Evolutionary conservation across 2,888 invertebrate species (phyloP), one percentile per base, ranked within the genome.

Genomic region (Agrotis ipsilon): DNA sequence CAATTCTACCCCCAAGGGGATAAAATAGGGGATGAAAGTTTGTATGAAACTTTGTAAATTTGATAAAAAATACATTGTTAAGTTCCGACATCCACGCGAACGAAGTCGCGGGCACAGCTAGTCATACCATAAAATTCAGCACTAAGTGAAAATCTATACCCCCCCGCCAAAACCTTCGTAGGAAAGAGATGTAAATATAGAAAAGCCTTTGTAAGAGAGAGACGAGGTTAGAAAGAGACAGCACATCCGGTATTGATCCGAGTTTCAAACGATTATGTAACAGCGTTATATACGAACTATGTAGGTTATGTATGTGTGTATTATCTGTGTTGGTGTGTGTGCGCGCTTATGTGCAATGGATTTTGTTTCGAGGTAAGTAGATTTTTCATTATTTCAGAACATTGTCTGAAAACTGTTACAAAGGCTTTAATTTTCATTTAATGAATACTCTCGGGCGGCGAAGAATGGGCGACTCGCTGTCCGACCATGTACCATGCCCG

Each of bases 171-270:
- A 77, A 69, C 76, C 84, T 83, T 43, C 14, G 66, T 0, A 14
- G 55, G 68, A 82, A 43, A 49, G 72, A 63, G 77, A 79, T n/a
- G 48, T 58, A 11, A 0, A 27, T 39, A 68, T 51, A 46, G 11
- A 4, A 52, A 16, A 16, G 5, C 72, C 65, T 82, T 66, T 71
- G 70, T 48, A 24, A 54, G 75, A 85, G 45, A 66, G 78, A 74
- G 87, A 80, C 19, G 43, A 63, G 39, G 60, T 46, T 27, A 5
- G 76, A 86, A 49, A 27, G 86, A 70, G 87, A 85, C 3, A n/a
- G 69, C 24, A 64, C 51, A 72, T 80, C 76, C 60, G 70, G 86
- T 89, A 89, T 89, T 89, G 89, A 89, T 89, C 88, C 24, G 32
- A n/a, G 48, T 45, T 6, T 3, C 43, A 13, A 70, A 70, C 0